These are phyloP conservation scores for Xiphophorus couchianus DNA, from an alignment of 2,113 vertebrate species.

Conservation along the genomic window DNA sequence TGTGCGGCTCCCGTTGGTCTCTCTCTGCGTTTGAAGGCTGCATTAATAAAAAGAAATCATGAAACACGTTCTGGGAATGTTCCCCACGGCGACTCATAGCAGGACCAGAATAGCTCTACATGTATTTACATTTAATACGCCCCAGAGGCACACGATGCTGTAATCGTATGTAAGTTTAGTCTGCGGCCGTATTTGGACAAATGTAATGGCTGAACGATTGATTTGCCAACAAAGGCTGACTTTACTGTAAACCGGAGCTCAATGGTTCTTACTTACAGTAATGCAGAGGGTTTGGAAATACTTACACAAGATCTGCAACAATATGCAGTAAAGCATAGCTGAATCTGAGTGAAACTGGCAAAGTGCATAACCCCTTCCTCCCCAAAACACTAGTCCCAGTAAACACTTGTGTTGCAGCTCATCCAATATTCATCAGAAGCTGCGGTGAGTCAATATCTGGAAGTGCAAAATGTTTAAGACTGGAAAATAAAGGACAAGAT, in stretches of 20 bases:
- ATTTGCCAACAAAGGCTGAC: constrained; percentile 36
- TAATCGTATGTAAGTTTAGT: constrained; percentile 14
- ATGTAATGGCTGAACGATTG: constrained; percentile 57
- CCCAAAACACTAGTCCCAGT: constrained; percentile 32
- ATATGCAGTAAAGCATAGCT: constrained; percentile 1
- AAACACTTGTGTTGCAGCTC: constrained; percentile 47
- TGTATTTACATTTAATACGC: constrained; percentile 19
- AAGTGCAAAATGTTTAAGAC: constrained; percentile 41
- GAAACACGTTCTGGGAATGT: constrained; percentile 27
- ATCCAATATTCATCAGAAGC: constrained; percentile 78
- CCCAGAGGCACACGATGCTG: not conserved
- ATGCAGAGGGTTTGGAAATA: constrained; percentile 22
- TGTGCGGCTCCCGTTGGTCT: not conserved
- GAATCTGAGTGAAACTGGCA: not conserved
- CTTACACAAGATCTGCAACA: constrained; percentile 19
- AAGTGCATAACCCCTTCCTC: constrained; percentile 1
- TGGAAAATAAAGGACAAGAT: constrained; percentile 21
- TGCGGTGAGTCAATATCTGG: constrained; percentile 46
- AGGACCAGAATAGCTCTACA: constrained; percentile 1
- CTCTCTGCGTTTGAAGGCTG: constrained; percentile 6
- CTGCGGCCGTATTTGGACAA: constrained; percentile 37
- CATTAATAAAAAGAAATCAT: constrained; percentile 39
- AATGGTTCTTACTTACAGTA: constrained; percentile 40
- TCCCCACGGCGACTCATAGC: constrained; percentile 19
- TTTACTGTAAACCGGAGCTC: constrained; percentile 30